Evolutionary conservation across 2,888 invertebrate genomes (phyloP), one percentile per base, ranked within the genome.

Genomic region (Linnaemya vulpina): DNA sequence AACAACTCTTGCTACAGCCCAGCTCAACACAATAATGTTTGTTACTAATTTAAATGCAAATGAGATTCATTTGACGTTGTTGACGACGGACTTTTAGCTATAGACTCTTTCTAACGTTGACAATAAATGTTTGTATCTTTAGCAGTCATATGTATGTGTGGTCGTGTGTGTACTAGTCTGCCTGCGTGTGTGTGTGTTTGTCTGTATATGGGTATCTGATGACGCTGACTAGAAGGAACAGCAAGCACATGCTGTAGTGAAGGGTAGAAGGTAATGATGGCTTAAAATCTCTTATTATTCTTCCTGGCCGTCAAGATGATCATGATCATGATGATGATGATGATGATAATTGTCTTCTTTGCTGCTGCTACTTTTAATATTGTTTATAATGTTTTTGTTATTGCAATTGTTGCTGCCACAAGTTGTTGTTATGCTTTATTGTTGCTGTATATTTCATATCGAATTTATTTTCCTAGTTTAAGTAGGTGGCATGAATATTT

Each of bases 41-140:
- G 82, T 85, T 85, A 85, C 92, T 92, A 92, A 92, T 92, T 92
- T 92, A 92, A 92, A 92, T 92, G 92, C 92, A 92, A 92, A 92
- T 92, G 92, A 92, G 92, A 92, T 92, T 92, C 92, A 92, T 92
- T 92, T 92, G 91, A 92, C 92, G 91, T 91, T 91, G 92, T 90
- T 91, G 90, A 89, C 90, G 90, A 90, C 90, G 90, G 90, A 90
- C 89, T 89, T 89, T 87, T 88, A 83, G 89, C 89, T 87, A 87
- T 87, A 86, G 87, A 81, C 83, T 74, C 87, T 30, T 5, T 84
- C 75, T 83, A 84, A 87, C 85, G 87, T 86, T 87, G 86, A 85
- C 71, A 68, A 83, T 87, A 68, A 77, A 51, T 83, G 63, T 83
- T 81, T 82, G 38, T 87, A 76, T 65, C 68, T 62, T 62, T 76